A percentile compares a stretch with the other conserved stretches of the same genome.
phyloP scores from a whole-genome alignment of 64 coral and sea anemone species.

The Montipora foliosa region DNA sequence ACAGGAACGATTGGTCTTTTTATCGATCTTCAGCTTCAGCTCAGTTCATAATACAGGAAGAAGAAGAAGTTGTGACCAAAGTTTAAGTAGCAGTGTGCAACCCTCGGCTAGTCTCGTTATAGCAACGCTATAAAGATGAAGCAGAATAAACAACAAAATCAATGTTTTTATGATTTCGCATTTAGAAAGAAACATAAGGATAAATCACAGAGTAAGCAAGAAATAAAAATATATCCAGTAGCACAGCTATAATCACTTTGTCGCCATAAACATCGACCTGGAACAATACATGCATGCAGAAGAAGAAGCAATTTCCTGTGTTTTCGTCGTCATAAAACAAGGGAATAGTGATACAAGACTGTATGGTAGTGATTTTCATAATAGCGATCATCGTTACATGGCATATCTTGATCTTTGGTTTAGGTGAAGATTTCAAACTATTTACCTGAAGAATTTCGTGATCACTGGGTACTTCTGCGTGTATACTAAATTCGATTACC shows the following conservation, averaged over 20 bases:
- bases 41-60: too few relatives aligned
- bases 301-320: neutral
- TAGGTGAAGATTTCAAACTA: neutral
- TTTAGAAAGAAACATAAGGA: too few relatives aligned
- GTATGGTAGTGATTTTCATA: neutral
- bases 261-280: neutral
- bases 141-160: too few relatives aligned
- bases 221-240: neutral
- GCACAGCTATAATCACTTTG: neutral
- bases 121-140: neutral
- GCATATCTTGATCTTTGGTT: neutral
- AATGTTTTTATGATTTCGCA: too few relatives aligned
- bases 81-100: conserved; percentile 6
- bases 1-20: too few relatives aligned
- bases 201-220: too few relatives aligned
- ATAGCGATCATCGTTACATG: neutral
- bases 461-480: neutral
- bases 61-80: neutral
- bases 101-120: neutral
- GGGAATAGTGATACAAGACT: neutral
- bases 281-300: neutral
- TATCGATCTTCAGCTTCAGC: too few relatives aligned
- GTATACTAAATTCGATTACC: too few relatives aligned
- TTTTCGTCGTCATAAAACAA: too few relatives aligned
- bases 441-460: neutral